Evolutionary conservation across 2,888 invertebrate genomes (phyloP).

Genomic region (Drosophila formosana): DNA sequence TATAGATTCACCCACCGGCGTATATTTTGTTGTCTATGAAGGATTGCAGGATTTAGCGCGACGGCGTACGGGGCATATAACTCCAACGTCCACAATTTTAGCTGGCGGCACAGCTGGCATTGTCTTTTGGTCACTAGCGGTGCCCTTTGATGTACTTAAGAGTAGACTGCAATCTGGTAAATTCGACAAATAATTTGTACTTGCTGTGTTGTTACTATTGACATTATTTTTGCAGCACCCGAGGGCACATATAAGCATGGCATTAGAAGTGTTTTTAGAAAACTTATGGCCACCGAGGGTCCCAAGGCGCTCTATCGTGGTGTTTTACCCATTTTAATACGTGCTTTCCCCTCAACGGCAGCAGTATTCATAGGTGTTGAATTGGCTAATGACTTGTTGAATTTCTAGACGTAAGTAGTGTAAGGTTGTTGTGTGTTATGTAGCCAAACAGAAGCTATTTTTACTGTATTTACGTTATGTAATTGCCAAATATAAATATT

Average conservation of each 20-base stretch:
- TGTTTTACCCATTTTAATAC: slow-evolving; percentile 95
- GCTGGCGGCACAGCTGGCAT: slow-evolving; percentile 99
- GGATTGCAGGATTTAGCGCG: slow-evolving; percentile 92
- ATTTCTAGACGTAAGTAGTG: slow-evolving; percentile 83
- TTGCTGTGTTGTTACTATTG: background rate
- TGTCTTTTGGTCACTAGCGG: slow-evolving; percentile 97
- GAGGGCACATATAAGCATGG: slow-evolving; percentile 97
- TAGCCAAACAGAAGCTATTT: slow-evolving; percentile 42
- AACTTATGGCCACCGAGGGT: slow-evolving; percentile 95
- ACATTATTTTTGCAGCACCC: slow-evolving; percentile 88
- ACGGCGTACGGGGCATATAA: slow-evolving; percentile 83
- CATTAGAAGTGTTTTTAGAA: slow-evolving; percentile 94
- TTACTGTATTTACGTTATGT: slow-evolving; percentile 13
- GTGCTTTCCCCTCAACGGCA: slow-evolving; percentile 99
- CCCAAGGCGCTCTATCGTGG: slow-evolving; percentile 96
- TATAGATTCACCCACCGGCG: slow-evolving; percentile 97
- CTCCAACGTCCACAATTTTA: slow-evolving; percentile 91
- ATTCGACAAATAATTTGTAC: background rate
- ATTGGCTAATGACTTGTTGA: slow-evolving; percentile 89
- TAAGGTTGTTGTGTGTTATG: background rate
- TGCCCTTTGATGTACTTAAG: slow-evolving; percentile 99
- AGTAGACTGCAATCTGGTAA: slow-evolving; percentile 97
- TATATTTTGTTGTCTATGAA: slow-evolving; percentile 99
- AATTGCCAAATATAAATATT: slow-evolving; percentile 29
- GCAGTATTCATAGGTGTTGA: slow-evolving; percentile 99